These are phyloP conservation scores for Dynastes tityus DNA, from an alignment of 2,888 invertebrate species.

Conservation along the genomic window DNA sequence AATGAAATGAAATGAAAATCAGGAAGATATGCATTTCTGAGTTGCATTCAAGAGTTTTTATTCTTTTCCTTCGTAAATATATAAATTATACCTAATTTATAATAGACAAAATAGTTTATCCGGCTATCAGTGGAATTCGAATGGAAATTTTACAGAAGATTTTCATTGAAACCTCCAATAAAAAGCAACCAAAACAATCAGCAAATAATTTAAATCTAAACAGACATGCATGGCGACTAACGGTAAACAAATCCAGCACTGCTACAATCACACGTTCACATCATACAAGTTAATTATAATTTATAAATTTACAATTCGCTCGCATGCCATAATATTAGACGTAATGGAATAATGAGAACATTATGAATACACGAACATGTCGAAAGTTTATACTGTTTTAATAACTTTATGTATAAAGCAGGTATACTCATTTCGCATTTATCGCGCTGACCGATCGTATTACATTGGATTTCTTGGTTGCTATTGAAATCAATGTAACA, in stretches of 20 bases:
- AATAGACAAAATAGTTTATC: no score
- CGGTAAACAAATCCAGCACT: background rate
- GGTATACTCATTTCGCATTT: background rate
- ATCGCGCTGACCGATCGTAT: slow-evolving; percentile 7
- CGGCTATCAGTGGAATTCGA: no score
- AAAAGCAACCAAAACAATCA: no score
- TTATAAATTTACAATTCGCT: slow-evolving; percentile 14
- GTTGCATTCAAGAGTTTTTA: no score
- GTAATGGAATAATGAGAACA: background rate
- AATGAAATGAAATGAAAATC: no score
- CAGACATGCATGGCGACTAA: no score
- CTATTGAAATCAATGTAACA: background rate
- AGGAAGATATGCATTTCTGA: no score
- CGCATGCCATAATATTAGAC: background rate
- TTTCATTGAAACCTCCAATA: no score
- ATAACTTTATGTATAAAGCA: slow-evolving; percentile 21
- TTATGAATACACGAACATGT: slow-evolving; percentile 1
- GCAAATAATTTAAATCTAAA: no score
- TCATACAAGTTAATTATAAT: slow-evolving; percentile 4
- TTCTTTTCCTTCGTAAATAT: no score
- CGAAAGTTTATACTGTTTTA: slow-evolving; percentile 9
- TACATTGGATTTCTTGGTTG: background rate
- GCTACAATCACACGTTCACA: background rate
- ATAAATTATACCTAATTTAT: no score
- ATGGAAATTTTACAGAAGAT: no score